Evolutionary conservation across 2,797 vertebrate genomes (phyloP).

Genomic region (Simalia tracyae): DNA sequence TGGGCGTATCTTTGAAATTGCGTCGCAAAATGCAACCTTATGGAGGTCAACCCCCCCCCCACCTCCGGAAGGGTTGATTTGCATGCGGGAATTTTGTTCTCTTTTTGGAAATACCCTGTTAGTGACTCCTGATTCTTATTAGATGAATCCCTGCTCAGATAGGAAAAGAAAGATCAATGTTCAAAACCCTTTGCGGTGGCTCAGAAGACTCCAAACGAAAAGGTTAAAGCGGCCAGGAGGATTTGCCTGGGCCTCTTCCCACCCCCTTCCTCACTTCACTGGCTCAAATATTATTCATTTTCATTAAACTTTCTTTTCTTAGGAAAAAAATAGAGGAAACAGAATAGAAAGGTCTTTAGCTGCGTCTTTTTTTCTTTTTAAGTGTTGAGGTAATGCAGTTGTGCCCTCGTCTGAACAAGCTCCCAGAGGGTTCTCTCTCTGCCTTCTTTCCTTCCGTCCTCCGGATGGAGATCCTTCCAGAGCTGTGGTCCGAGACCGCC

Average conservation of each 20-base stretch:
- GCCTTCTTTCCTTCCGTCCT: conserved; percentile 46
- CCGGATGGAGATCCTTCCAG: conserved; percentile 38
- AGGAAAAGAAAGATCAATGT: conserved; percentile 60
- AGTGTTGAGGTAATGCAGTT: conserved; percentile 74
- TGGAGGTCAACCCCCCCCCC: conserved; percentile 29
- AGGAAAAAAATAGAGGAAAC: conserved; percentile 65
- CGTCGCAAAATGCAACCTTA: conserved; percentile 33
- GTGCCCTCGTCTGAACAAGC: conserved; percentile 72
- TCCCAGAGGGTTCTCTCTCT: conserved; percentile 66
- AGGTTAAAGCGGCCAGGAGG: conserved; percentile 43
- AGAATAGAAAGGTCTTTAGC: conserved; percentile 65
- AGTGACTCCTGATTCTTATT: conserved; percentile 62
- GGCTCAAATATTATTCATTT: conserved; percentile 47
- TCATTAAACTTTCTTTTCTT: conserved; percentile 40
- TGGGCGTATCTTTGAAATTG: conserved; percentile 44
- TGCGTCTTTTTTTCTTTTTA: conserved; percentile 64
- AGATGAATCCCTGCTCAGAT: conserved; percentile 67
- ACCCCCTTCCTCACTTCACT: conserved; percentile 53
- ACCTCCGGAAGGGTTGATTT: conserved; percentile 36
- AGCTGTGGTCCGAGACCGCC: conserved; percentile 52
- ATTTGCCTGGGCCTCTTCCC: conserved; percentile 51
- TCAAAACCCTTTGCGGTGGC: conserved; percentile 61
- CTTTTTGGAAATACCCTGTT: conserved; percentile 70
- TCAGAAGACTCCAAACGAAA: conserved; percentile 66
- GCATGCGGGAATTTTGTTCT: not conserved